Base-by-base conservation (phyloP, 1,140 invertebrate species). In the Cataglyphis hispanica region DNA sequence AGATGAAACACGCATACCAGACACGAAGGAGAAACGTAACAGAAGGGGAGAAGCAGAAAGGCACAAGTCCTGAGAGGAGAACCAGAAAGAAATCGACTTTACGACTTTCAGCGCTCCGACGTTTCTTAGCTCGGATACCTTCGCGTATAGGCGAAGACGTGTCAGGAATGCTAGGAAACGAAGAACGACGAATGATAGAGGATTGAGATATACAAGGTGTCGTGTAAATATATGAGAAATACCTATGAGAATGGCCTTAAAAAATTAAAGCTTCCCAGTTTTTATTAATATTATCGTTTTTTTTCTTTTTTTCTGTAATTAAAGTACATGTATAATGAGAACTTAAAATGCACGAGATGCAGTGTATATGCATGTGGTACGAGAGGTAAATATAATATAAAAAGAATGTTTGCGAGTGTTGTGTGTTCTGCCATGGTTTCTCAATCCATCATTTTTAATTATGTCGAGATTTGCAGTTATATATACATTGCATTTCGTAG, bases 1-100 rank as follows among this genome's bases (percentile, higher is more conserved):
- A 56, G 34, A 61, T 50, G 72, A 63, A 56, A 78, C 25, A 78
- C 25, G 46, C 31, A 25, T 37, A 75, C 16, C 43, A 53, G 60
- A 64, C 53, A 56, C 22, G 34, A 37, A 40, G 27, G 37, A 78
- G 78, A 78, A 81, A 78, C 63, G 84, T 46, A 72, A 25, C 61
- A n/a, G 25, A 0, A 50, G 46, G 16, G 16, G 5, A 50, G 46
- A 50, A 50, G 13, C 46, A 50, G 46, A 50, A 50, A 50, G 19
- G 25, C 27, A 27, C 61, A 46, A 40, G 67, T 40, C 61, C 84
- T 19, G 25, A 27, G 25, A 3, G 22, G n/a, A 11, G 77, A 86
- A 84, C 69, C 74, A 87, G 34, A 72, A 64, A 84, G 34, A 75
- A 91, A 90, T 81, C 75, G 75, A 77, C 80, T 37, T 67, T 74